phyloP scores from a whole-genome alignment of 2,113 vertebrate genomes.

The Myotis yumanensis region DNA sequence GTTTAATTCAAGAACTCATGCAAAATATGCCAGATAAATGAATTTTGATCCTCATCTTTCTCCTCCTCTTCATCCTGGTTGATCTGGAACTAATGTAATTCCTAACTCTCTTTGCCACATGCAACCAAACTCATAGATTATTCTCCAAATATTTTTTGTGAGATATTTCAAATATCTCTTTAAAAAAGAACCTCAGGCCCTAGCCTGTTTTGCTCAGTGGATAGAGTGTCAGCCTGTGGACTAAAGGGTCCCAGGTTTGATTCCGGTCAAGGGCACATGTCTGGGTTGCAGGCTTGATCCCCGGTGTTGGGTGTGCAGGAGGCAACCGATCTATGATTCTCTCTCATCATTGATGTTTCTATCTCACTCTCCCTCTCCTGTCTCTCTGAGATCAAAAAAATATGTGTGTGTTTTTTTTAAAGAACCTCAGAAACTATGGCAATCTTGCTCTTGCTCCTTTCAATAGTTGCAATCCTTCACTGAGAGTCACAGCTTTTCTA shows the following conservation, averaged over 20 bases:
- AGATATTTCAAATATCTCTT: slow-evolving; percentile 96
- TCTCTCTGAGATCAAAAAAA: too few species aligned
- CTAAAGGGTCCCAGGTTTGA: not conserved
- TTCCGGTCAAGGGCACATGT: not conserved
- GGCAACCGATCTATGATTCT: too few species aligned
- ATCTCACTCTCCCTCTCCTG: too few species aligned
- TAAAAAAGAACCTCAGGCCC: too few species aligned
- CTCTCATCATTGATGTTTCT: too few species aligned
- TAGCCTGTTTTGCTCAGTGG: too few species aligned
- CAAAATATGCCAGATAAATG: slow-evolving; percentile 76
- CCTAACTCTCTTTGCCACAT: slow-evolving; percentile 97
- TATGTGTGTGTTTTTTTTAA: not conserved
- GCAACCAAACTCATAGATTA: slow-evolving; percentile 95
- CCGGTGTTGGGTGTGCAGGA: too few species aligned
- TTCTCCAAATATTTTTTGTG: slow-evolving; percentile 98
- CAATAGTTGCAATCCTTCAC: not conserved
- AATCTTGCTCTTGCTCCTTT: not conserved
- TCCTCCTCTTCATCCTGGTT: slow-evolving; percentile 97
- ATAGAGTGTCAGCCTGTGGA: too few species aligned
- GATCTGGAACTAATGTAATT: slow-evolving; percentile 98
- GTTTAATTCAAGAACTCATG: slow-evolving; percentile 85
- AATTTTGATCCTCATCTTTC: slow-evolving; percentile 94
- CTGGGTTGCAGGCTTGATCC: too few species aligned
- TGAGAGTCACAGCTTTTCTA: not conserved
- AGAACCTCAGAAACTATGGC: not conserved